Evolutionary conservation across 2,797 vertebrate species (phyloP).

Genomic region (Falco biarmicus): DNA sequence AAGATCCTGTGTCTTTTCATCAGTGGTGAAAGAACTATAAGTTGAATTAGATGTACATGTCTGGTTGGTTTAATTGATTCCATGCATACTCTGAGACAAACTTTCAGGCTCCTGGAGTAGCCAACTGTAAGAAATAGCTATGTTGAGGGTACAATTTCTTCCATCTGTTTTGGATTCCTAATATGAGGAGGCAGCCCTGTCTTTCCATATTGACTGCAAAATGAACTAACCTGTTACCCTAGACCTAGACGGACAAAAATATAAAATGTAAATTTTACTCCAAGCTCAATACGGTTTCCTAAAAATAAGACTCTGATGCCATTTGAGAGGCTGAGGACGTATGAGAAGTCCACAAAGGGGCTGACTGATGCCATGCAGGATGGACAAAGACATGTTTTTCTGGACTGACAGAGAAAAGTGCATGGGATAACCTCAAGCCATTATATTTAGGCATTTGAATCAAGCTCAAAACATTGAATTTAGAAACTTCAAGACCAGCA

Average conservation of each 20-base stretch:
- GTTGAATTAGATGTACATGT: background rate
- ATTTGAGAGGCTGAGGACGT: background rate
- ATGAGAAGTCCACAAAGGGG: background rate
- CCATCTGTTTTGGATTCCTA: background rate
- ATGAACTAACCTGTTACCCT: background rate
- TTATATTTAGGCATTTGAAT: background rate
- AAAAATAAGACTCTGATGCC: background rate
- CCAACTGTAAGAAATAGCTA: background rate
- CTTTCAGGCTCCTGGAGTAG: background rate
- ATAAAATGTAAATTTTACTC: background rate
- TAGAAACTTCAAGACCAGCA: background rate
- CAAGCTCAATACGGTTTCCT: background rate
- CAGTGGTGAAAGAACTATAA: background rate
- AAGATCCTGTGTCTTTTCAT: background rate
- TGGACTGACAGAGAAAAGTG: background rate
- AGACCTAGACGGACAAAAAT: background rate
- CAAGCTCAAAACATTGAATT: background rate
- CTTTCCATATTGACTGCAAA: background rate
- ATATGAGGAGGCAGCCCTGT: background rate
- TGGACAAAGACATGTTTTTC: background rate
- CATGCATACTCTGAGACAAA: background rate
- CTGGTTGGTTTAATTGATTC: background rate
- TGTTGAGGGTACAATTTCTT: background rate
- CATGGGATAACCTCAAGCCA: background rate
- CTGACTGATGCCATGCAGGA: background rate